Evolutionary conservation across 1,140 invertebrate species (phyloP).

Genomic region (Zaprionus capensis): DNA sequence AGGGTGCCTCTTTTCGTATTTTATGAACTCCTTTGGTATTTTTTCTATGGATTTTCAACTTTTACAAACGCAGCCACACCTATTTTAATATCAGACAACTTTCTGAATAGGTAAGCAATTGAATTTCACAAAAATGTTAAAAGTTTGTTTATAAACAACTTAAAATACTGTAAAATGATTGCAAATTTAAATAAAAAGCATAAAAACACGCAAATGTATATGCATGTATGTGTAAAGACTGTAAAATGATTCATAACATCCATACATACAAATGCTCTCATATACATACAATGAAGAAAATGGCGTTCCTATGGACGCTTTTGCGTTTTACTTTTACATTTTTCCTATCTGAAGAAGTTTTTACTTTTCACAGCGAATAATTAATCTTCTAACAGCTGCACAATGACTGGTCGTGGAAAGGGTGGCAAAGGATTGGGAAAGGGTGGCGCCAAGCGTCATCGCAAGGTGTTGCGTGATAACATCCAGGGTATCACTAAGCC

Average conservation of each 20-base stretch:
- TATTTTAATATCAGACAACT: slow-evolving; percentile 18
- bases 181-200: background rate
- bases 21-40: background rate
- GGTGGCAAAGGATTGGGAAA: slow-evolving; percentile 89
- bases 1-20: slow-evolving; percentile 4
- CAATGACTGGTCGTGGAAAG: slow-evolving; percentile 88
- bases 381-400: slow-evolving; percentile 29
- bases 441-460: slow-evolving; percentile 89
- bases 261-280: background rate
- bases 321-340: slow-evolving; percentile 15
- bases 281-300: slow-evolving; percentile 18
- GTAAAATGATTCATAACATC: background rate
- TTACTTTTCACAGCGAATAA: slow-evolving; percentile 25
- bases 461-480: slow-evolving; percentile 89
- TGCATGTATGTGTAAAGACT: background rate
- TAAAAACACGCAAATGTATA: background rate
- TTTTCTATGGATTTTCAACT: background rate
- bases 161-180: background rate
- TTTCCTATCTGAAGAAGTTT: background rate
- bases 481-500: slow-evolving; percentile 89
- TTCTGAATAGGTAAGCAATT: slow-evolving; percentile 28
- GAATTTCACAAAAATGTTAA: slow-evolving; percentile 13
- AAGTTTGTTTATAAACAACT: background rate
- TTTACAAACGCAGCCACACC: background rate
- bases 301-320: slow-evolving; percentile 23